Conservation (phyloP, 2,797 vertebrate genomes). For the Xerus rutilus region DNA sequence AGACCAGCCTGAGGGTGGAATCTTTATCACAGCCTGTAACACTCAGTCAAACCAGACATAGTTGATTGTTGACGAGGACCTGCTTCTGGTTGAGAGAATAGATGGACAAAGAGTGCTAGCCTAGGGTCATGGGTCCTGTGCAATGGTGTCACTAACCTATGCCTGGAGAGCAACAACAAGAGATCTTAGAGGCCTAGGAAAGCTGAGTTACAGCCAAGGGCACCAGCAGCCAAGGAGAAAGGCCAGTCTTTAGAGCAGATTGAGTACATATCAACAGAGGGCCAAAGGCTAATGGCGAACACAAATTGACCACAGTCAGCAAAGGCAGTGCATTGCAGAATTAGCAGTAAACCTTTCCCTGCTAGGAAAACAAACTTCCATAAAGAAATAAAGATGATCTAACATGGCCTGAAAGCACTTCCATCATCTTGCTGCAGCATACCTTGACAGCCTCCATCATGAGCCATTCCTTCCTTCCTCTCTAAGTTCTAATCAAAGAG, state of each 20-base stretch:
- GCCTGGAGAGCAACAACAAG: neutral
- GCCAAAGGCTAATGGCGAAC: neutral
- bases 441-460: neutral
- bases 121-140: neutral
- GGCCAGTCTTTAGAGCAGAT: neutral
- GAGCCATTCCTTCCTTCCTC: neutral
- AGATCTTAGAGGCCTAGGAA: neutral
- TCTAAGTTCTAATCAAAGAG: neutral
- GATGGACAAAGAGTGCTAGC: neutral
- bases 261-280: neutral
- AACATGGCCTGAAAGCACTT: neutral
- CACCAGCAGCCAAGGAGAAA: neutral
- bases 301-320: neutral
- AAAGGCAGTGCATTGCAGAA: neutral
- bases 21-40: neutral
- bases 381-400: conserved; percentile 14
- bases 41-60: neutral
- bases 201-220: neutral
- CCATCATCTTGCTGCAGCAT: neutral
- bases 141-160: neutral
- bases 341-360: neutral
- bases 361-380: neutral
- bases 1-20: neutral
- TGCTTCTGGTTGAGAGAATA: conserved; percentile 7
- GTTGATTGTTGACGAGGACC: neutral